Evolutionary conservation across 2,888 invertebrate genomes (phyloP).

Genomic region (Hydriomena furcata): DNA sequence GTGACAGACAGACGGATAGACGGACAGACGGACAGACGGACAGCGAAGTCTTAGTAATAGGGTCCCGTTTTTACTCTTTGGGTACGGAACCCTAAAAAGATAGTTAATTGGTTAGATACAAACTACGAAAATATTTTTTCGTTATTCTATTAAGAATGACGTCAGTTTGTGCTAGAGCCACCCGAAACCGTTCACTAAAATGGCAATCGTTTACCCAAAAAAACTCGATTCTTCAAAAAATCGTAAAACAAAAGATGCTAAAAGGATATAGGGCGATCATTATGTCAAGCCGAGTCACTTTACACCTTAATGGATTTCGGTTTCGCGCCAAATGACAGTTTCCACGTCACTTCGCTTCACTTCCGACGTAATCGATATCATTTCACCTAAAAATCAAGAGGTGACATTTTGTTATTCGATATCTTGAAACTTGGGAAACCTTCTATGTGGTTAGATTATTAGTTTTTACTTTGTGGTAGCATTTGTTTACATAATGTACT

Average conservation of each 20-base stretch:
- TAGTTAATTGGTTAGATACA: too few species aligned
- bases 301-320: slow-evolving; percentile 73
- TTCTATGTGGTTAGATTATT: slow-evolving; percentile 31
- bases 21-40: too few species aligned
- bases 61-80: too few species aligned
- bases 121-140: too few species aligned
- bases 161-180: too few species aligned
- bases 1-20: too few species aligned
- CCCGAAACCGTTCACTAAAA: background rate
- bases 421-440: slow-evolving; percentile 35
- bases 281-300: slow-evolving; percentile 66
- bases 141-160: too few species aligned
- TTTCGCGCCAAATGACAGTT: slow-evolving; percentile 73
- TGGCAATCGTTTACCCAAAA: background rate
- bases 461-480: too few species aligned
- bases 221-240: slow-evolving; percentile 28
- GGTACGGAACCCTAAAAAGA: too few species aligned
- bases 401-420: slow-evolving; percentile 42
- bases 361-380: slow-evolving; percentile 80
- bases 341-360: slow-evolving; percentile 74
- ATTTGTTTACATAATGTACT: too few species aligned
- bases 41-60: too few species aligned
- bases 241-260: slow-evolving; percentile 39
- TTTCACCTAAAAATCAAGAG: slow-evolving; percentile 68
- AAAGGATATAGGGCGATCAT: slow-evolving; percentile 49